Evolutionary conservation across 2,113 vertebrate species (phyloP).

Genomic region (Entomyzon cyanotis): DNA sequence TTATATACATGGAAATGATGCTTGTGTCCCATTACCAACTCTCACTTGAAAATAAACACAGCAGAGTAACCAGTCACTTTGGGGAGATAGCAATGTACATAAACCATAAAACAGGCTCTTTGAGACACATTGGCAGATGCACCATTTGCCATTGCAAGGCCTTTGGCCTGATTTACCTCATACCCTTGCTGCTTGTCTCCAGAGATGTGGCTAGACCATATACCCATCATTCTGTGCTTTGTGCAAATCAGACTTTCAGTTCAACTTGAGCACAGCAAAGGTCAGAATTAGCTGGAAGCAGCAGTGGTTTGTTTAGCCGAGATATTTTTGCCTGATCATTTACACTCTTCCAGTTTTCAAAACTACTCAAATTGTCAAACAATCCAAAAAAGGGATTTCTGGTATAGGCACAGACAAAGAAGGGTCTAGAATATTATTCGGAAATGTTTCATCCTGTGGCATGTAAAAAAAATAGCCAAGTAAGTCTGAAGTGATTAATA

Average conservation of each 20-base stretch:
- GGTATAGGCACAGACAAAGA: neutral
- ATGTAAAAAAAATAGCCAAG: neutral
- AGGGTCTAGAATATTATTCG: neutral
- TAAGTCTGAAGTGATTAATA: neutral
- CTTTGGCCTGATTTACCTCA: neutral
- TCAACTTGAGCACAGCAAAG: neutral
- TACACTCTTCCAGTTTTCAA: neutral
- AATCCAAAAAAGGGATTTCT: neutral
- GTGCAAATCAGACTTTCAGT: neutral
- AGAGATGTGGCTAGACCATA: neutral
- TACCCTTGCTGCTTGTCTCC: neutral
- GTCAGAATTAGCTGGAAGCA: neutral
- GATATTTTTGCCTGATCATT: neutral
- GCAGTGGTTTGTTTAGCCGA: neutral
- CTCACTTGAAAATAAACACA: neutral
- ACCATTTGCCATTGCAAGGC: neutral
- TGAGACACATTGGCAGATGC: rapidly evolving
- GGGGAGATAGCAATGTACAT: neutral
- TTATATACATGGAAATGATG: neutral
- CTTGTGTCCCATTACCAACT: neutral
- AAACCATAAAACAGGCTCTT: neutral
- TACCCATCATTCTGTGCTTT: neutral
- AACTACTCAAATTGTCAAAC: neutral
- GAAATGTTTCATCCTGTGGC: neutral
- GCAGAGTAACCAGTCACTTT: neutral